Evolutionary conservation across 2,888 invertebrate genomes (phyloP).

Genomic region (Pinctada fucata): DNA sequence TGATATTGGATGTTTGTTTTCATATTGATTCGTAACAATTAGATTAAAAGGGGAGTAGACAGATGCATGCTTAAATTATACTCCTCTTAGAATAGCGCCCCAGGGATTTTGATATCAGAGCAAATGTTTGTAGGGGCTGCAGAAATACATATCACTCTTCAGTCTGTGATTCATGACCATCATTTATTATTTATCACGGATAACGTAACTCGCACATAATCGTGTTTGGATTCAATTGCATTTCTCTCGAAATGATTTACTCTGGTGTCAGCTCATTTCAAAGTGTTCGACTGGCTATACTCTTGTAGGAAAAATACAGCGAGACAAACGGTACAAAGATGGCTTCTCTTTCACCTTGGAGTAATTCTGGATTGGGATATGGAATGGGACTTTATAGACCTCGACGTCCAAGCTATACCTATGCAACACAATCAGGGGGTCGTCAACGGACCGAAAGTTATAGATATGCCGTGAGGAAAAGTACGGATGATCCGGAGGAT

Average conservation of each 20-base stretch:
- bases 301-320: too few relatives aligned
- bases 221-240: too few relatives aligned
- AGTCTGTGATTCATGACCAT: too few relatives aligned
- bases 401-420: slow-evolving; percentile 74
- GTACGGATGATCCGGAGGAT: slow-evolving; percentile 52
- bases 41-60: not conserved
- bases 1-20: not conserved
- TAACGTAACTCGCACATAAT: too few relatives aligned
- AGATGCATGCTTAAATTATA: not conserved
- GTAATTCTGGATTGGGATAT: slow-evolving; percentile 72
- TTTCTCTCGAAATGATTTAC: too few relatives aligned
- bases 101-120: too few relatives aligned
- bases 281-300: too few relatives aligned
- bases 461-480: slow-evolving; percentile 67
- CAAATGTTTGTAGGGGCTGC: too few relatives aligned
- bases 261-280: too few relatives aligned
- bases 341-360: slow-evolving; percentile 71
- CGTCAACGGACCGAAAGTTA: slow-evolving; percentile 74
- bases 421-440: slow-evolving; percentile 71
- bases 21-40: not conserved
- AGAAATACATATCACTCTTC: too few relatives aligned
- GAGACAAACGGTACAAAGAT: not conserved
- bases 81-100: not conserved
- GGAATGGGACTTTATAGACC: slow-evolving; percentile 74
- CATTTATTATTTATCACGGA: too few relatives aligned